phyloP scores from a whole-genome alignment of 1,140 invertebrate species.

The Rhagoletis zephyria region DNA sequence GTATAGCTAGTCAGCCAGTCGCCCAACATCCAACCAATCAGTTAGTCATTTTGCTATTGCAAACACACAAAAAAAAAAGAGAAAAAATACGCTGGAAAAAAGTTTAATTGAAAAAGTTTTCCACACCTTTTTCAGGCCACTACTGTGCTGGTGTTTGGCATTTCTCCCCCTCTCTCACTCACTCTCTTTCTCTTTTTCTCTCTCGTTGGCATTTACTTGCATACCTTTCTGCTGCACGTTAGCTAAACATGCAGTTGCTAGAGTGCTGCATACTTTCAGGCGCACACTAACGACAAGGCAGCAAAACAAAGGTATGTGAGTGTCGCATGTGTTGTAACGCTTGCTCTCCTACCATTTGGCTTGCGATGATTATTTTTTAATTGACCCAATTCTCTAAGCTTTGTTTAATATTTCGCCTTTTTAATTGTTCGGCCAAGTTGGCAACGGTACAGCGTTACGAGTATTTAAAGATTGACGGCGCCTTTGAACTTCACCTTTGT shows the following conservation, averaged over 20 bases:
- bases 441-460: neutral
- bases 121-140: constrained; percentile 11
- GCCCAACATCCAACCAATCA: neutral
- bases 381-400: constrained; percentile 20
- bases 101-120: constrained; percentile 50
- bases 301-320: neutral
- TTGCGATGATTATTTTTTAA: constrained; percentile 14
- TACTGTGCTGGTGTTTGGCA: neutral
- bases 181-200: too few species aligned
- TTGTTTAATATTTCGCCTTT: neutral
- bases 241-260: neutral
- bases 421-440: neutral
- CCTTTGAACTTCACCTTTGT: constrained; percentile 12
- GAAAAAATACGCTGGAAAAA: neutral
- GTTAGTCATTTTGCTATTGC: neutral
- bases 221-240: neutral
- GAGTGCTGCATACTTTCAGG: constrained; percentile 7
- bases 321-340: neutral
- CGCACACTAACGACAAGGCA: neutral
- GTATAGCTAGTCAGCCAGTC: neutral
- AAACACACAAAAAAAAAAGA: neutral
- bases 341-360: neutral
- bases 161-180: neutral
- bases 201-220: neutral
- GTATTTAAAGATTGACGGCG: neutral